Conservation (phyloP, 2,797 vertebrate genomes). For the Bovichtus variegatus region DNA sequence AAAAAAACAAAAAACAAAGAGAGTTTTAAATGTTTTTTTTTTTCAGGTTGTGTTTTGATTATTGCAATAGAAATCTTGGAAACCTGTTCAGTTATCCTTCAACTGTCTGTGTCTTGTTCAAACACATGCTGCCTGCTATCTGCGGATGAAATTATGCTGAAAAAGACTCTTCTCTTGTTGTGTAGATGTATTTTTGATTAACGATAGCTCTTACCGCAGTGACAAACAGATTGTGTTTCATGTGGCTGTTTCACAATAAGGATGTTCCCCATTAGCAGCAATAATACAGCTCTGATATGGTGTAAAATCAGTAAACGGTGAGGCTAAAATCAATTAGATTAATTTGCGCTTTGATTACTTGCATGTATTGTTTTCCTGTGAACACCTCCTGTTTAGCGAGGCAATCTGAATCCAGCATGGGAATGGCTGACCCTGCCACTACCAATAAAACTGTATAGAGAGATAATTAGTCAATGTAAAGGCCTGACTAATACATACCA, state of each 20-base stretch:
- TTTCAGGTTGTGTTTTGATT: not conserved
- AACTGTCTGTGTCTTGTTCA: not conserved
- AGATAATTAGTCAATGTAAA: not conserved
- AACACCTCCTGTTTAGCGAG: not conserved
- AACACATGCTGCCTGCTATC: not conserved
- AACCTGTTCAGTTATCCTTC: not conserved
- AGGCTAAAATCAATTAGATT: not conserved
- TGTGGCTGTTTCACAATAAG: not conserved
- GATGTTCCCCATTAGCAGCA: not conserved
- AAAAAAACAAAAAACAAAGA: not conserved
- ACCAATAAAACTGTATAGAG: not conserved
- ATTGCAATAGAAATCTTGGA: not conserved
- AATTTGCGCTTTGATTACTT: not conserved
- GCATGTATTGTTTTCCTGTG: not conserved
- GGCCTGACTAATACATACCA: not conserved
- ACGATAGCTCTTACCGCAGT: not conserved
- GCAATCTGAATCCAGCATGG: not conserved
- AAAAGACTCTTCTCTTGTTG: not conserved
- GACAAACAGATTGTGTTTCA: not conserved
- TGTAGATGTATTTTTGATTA: not conserved
- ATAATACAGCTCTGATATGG: not conserved
- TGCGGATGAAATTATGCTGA: not conserved
- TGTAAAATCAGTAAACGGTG: not conserved
- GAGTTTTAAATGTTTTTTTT: not conserved
- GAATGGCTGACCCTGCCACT: not conserved